Percentiles rank a stretch among this genome's conserved stretches.
Evolutionary conservation across 2,113 vertebrate genomes (phyloP).

Genomic region (cattle (Bos taurus)): ARS-UCD2.0 NC_037339.1:60365501-60366000

Average conservation of each 20-base stretch:
- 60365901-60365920: constrained; percentile 56
- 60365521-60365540: not conserved
- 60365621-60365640: not conserved
- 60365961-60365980: constrained; percentile 54
- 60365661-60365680: not conserved
- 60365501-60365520: not conserved
- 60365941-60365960: constrained; percentile 62
- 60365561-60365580: not conserved
- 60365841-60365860: constrained; percentile 5
- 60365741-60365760: not conserved
- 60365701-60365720: not conserved
- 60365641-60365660: not conserved
- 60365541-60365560: not conserved
- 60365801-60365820: constrained; percentile 29
- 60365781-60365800: not conserved
- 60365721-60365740: not conserved
- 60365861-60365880: constrained; percentile 39
- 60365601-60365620: not conserved
- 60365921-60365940: constrained; percentile 53
- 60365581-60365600: not conserved
- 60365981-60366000: not conserved
- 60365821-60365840: constrained; percentile 12
- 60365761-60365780: not conserved
- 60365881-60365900: constrained; percentile 53
- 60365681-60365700: not conserved